Percentiles rank a stretch among this genome's conserved stretches.
Evolutionary conservation across 2,113 vertebrate genomes (phyloP).

Genomic region (Paramormyrops kingsleyae): DNA sequence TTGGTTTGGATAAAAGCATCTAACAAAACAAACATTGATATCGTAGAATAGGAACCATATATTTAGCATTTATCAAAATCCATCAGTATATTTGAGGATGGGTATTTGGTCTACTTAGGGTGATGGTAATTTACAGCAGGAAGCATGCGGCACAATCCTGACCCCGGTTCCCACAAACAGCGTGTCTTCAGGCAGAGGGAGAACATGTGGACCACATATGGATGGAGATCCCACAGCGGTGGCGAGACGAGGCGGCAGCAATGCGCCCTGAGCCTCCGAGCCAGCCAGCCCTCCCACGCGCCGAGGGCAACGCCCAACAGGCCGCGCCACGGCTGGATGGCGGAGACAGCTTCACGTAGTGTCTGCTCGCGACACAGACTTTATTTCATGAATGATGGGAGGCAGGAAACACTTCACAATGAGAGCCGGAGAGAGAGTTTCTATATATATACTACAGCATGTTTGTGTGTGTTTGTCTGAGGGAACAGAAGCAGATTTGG

Average conservation of each 20-base stretch:
- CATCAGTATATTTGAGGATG: not conserved
- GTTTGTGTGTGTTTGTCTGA: not conserved
- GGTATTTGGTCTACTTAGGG: not conserved
- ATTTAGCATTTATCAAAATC: not conserved
- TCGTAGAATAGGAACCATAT: not conserved
- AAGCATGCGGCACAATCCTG: not conserved
- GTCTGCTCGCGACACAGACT: not conserved
- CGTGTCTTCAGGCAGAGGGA: not conserved
- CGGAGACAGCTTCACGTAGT: not conserved
- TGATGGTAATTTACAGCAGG: not conserved
- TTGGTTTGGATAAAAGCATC: not conserved
- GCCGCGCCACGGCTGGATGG: too few species aligned
- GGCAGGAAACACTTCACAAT: not conserved
- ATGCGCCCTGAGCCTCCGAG: not conserved
- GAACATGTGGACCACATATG: not conserved
- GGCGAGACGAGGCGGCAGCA: not conserved
- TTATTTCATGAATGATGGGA: not conserved
- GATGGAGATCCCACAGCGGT: not conserved
- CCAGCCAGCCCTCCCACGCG: not conserved
- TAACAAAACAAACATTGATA: not conserved
- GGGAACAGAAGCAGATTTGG: not conserved
- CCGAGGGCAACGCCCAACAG: not conserved
- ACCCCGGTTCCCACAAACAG: not conserved
- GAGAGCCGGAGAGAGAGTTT: not conserved
- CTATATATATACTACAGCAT: not conserved